These are phyloP conservation scores for Elegia similella DNA, from an alignment of 2,888 invertebrate genomes.

Conservation along the genomic window DNA sequence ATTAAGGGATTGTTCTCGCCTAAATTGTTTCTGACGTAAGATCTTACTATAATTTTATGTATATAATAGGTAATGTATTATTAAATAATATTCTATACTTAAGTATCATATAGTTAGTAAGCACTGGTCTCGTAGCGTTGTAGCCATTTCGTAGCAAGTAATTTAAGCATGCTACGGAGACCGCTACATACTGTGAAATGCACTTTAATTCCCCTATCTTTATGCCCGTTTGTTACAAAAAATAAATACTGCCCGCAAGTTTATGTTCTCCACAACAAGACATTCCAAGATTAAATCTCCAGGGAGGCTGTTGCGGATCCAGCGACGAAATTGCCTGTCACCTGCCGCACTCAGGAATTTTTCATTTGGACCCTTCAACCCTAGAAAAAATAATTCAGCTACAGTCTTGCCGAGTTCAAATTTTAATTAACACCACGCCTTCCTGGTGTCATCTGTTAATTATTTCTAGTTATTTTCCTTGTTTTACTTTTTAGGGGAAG, in stretches of 20 bases:
- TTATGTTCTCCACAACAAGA: not conserved
- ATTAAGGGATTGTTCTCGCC: too few species aligned
- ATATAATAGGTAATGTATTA: too few species aligned
- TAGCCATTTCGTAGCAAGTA: too few species aligned
- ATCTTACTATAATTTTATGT: too few species aligned
- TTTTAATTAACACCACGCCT: slow-evolving; percentile 23
- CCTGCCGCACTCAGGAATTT: slow-evolving; percentile 42
- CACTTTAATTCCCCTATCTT: too few species aligned
- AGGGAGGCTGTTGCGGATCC: slow-evolving; percentile 8
- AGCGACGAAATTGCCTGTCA: slow-evolving; percentile 32
- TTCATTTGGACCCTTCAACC: slow-evolving; percentile 37
- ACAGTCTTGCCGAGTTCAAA: slow-evolving; percentile 21
- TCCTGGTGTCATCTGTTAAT: slow-evolving; percentile 9
- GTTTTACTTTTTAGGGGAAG: not conserved
- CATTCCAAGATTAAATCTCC: slow-evolving; percentile 13
- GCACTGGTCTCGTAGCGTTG: too few species aligned
- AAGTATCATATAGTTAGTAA: too few species aligned
- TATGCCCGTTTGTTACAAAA: not conserved
- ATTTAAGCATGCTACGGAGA: too few species aligned
- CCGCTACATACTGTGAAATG: too few species aligned
- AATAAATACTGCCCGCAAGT: not conserved
- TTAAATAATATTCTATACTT: too few species aligned
- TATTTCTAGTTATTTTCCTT: slow-evolving; percentile 5
- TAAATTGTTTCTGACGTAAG: too few species aligned
- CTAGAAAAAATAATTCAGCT: slow-evolving; percentile 19